These are phyloP conservation scores for Dione juno DNA, from an alignment of 2,888 invertebrate genomes.

Conservation along the genomic window DNA sequence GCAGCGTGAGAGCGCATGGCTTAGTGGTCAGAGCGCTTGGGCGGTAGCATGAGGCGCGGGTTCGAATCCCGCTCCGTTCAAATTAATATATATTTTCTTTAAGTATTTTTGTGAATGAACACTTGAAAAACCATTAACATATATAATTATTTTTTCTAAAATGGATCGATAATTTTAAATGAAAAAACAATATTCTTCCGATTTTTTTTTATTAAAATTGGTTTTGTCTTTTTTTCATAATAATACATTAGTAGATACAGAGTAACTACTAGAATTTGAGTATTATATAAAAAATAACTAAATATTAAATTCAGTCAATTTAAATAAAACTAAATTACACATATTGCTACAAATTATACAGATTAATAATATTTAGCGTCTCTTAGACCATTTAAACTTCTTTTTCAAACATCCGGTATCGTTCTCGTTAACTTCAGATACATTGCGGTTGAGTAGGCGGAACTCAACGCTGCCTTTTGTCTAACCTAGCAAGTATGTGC, in stretches of 20 bases:
- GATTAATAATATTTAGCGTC: conserved; percentile 6
- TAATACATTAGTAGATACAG: neutral
- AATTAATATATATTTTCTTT: too few relatives aligned
- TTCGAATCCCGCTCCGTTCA: too few relatives aligned
- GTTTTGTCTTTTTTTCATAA: neutral
- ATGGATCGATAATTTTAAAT: too few relatives aligned
- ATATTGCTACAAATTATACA: neutral
- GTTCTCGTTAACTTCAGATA: too few relatives aligned
- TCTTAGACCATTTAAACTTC: conserved; percentile 11
- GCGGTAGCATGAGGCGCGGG: too few relatives aligned
- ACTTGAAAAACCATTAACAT: too few relatives aligned
- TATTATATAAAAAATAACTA: neutral
- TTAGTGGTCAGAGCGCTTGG: too few relatives aligned
- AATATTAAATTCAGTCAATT: conserved; percentile 9
- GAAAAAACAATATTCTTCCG: neutral
- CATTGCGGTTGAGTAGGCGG: neutral
- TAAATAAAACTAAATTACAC: neutral
- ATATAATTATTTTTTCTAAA: too few relatives aligned
- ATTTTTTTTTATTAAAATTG: conserved; percentile 5
- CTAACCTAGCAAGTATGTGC: too few relatives aligned
- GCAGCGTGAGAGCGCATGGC: too few relatives aligned
- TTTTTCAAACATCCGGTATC: neutral
- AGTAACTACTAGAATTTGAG: neutral
- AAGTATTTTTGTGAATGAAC: too few relatives aligned
- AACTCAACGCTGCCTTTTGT: neutral